phyloP scores from a whole-genome alignment of 1,140 invertebrate species.

The Oscheius sp. region DNA sequence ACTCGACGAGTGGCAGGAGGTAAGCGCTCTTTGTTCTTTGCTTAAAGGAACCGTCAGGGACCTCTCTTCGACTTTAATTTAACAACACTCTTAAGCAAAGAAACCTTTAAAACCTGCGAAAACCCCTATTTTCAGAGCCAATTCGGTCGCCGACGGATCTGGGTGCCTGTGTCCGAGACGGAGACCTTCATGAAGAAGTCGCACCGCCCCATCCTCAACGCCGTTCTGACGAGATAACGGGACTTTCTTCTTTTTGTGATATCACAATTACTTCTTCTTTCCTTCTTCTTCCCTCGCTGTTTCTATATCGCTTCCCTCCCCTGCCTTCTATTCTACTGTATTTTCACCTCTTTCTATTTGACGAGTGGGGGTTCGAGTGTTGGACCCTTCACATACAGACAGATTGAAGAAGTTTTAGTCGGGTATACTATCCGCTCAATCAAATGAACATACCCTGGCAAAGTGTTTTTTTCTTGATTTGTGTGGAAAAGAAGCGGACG shows the following conservation, averaged over 20 bases:
- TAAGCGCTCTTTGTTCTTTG: neutral
- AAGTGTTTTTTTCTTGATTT: neutral
- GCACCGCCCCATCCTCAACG: neutral
- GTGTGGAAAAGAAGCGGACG: neutral
- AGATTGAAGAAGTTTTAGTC: neutral
- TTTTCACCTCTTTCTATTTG: neutral
- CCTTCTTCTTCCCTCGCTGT: no score
- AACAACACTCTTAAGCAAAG: no score
- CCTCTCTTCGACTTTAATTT: no score
- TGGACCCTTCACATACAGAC: neutral
- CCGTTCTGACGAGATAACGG: neutral
- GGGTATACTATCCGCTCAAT: neutral
- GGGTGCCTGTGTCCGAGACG: neutral
- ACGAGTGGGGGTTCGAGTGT: neutral
- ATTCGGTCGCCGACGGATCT: neutral
- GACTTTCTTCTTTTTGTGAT: neutral
- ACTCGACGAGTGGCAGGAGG: constrained; percentile 27
- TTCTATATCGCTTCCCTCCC: no score
- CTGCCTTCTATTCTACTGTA: neutral
- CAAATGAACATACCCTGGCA: neutral
- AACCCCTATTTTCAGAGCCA: neutral
- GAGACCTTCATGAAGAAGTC: neutral
- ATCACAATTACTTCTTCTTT: neutral
- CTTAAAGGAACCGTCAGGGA: no score
- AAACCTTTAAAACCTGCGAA: neutral